phyloP scores from a whole-genome alignment of 2,113 vertebrate species.

The Rutilus rutilus region DNA sequence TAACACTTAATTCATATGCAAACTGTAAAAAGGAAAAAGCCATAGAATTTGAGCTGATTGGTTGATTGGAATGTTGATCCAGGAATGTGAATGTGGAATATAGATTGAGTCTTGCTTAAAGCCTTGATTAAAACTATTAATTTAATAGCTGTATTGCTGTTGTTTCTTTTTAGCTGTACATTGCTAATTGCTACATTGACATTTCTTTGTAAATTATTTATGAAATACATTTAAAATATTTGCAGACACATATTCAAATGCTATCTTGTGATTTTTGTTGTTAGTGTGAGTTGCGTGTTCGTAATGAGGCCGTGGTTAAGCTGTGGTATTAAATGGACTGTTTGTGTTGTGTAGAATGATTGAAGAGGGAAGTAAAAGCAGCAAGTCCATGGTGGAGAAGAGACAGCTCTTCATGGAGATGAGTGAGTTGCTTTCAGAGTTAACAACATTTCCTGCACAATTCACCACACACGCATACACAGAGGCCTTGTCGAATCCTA shows the following conservation, averaged over 20 bases:
- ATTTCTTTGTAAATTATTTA: background rate
- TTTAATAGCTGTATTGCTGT: background rate
- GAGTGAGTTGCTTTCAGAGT: conserved; percentile 84
- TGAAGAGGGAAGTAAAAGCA: conserved; percentile 94
- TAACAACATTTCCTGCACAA: conserved; percentile 47
- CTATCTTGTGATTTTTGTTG: background rate
- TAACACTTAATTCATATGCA: too few relatives aligned
- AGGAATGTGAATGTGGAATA: too few relatives aligned
- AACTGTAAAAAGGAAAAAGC: too few relatives aligned
- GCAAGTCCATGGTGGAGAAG: conserved; percentile 96
- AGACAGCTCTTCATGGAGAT: conserved; percentile 99
- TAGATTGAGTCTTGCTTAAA: too few relatives aligned
- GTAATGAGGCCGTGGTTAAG: background rate
- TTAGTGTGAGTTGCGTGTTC: background rate
- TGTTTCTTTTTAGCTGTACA: background rate
- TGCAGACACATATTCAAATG: background rate
- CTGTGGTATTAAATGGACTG: conserved; percentile 18
- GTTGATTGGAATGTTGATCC: too few relatives aligned
- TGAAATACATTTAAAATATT: background rate
- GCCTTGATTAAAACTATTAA: too few relatives aligned
- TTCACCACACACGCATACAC: conserved; percentile 12
- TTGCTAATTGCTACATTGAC: too few relatives aligned
- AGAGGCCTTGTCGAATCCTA: background rate
- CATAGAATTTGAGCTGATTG: too few relatives aligned
- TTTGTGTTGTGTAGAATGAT: conserved; percentile 87